Conservation (phyloP, 1,140 invertebrate genomes). For the Musca domestica region DNA sequence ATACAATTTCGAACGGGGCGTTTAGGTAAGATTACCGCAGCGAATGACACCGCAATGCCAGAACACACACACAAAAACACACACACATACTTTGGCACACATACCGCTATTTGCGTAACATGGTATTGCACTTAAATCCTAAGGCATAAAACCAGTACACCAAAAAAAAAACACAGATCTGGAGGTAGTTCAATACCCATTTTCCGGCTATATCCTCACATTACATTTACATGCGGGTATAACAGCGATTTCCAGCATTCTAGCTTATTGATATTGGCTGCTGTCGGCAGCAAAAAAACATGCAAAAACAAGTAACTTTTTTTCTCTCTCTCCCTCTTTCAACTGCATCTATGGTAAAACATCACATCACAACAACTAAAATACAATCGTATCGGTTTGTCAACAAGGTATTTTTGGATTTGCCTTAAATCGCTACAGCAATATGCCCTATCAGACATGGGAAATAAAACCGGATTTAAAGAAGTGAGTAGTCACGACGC, state of each 20-base stretch:
- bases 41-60: too few species aligned
- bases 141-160: too few species aligned
- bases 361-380: neutral
- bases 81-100: too few species aligned
- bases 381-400: neutral
- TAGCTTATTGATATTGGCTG: neutral
- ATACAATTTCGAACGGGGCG: conserved; percentile 72
- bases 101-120: too few species aligned
- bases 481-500: conserved; percentile 31
- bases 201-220: neutral
- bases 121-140: too few species aligned
- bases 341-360: neutral
- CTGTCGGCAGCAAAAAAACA: neutral
- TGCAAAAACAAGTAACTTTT: neutral
- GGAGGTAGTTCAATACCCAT: neutral
- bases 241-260: neutral
- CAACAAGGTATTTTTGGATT: conserved; percentile 64
- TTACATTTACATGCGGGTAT: neutral
- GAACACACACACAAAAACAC: neutral
- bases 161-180: too few species aligned
- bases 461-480: conserved; percentile 72
- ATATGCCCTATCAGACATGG: conserved; percentile 83
- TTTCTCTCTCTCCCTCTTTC: neutral
- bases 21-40: conserved; percentile 57
- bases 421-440: conserved; percentile 70